phyloP scores from a whole-genome alignment of 2,888 invertebrate species.

The Barypeithes pellucidus region DNA sequence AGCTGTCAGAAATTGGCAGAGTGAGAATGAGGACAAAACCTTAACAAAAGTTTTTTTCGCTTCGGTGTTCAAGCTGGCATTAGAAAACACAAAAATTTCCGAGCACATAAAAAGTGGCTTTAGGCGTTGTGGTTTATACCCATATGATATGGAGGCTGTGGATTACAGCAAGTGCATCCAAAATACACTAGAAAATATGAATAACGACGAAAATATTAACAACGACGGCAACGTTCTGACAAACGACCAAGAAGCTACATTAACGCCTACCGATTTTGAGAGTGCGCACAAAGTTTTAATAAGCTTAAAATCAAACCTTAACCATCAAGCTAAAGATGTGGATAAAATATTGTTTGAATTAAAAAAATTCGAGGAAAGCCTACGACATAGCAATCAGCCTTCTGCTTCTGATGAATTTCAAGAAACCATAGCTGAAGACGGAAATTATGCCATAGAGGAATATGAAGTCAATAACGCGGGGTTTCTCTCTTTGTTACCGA shows the following conservation, averaged over 20 bases:
- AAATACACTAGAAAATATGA: background rate
- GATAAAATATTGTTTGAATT: background rate
- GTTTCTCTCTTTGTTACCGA: too few relatives aligned
- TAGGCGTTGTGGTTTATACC: background rate
- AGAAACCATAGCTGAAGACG: too few relatives aligned
- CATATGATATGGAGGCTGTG: background rate
- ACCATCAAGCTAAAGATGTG: background rate
- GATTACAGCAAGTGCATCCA: background rate
- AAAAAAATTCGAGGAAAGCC: too few relatives aligned
- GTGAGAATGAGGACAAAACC: background rate
- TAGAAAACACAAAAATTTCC: background rate
- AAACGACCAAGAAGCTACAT: too few relatives aligned
- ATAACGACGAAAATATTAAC: too few relatives aligned
- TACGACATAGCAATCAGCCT: too few relatives aligned
- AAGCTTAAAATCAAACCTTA: background rate
- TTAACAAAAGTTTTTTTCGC: constrained; percentile 7
- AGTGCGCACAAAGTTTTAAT: constrained; percentile 12
- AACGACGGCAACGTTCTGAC: too few relatives aligned
- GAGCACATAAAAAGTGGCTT: background rate
- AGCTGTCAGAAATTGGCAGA: background rate
- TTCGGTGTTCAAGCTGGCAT: background rate
- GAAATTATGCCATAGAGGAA: too few relatives aligned
- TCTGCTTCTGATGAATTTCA: too few relatives aligned
- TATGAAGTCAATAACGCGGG: too few relatives aligned
- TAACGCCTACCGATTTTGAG: constrained; percentile 28